phyloP scores from a whole-genome alignment of 2,888 invertebrate genomes.

The Fragum sueziense region DNA sequence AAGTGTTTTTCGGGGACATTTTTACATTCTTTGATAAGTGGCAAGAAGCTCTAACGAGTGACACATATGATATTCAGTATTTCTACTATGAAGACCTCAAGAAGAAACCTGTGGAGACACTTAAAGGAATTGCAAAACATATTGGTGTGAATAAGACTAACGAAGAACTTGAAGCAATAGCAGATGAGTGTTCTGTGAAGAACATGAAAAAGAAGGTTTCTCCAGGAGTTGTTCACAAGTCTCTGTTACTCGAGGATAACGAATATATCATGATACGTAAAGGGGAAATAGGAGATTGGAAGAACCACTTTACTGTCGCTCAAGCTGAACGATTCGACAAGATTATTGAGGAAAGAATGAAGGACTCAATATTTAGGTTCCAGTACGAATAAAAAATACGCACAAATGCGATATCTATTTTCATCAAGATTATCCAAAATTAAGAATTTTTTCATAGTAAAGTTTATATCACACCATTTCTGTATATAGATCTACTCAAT shows the following conservation, averaged over 20 bases:
- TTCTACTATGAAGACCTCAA: slow-evolving; percentile 12
- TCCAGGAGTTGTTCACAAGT: background rate
- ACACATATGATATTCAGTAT: background rate
- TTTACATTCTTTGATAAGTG: slow-evolving; percentile 3
- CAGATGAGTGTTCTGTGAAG: slow-evolving; percentile 2
- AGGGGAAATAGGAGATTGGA: slow-evolving; percentile 13
- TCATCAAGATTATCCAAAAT: too few relatives aligned
- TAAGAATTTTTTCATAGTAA: too few relatives aligned
- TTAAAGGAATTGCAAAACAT: background rate
- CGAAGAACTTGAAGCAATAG: background rate
- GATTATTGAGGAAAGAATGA: background rate
- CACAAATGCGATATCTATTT: too few relatives aligned
- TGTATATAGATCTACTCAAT: too few relatives aligned
- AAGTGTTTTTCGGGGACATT: background rate
- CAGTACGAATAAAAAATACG: background rate
- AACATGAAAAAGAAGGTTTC: background rate
- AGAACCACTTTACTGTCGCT: slow-evolving; percentile 2
- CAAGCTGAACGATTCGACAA: background rate
- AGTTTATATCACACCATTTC: too few relatives aligned
- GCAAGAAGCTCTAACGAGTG: background rate
- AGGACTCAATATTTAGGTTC: background rate
- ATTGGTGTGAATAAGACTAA: slow-evolving; percentile 6
- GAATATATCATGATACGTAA: background rate
- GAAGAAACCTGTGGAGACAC: background rate
- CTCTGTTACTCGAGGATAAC: background rate